A percentile compares a stretch with the other conserved stretches of the same genome.
Conservation (phyloP, 2,888 invertebrate genomes). For the Drosophila mimetica region DNA sequence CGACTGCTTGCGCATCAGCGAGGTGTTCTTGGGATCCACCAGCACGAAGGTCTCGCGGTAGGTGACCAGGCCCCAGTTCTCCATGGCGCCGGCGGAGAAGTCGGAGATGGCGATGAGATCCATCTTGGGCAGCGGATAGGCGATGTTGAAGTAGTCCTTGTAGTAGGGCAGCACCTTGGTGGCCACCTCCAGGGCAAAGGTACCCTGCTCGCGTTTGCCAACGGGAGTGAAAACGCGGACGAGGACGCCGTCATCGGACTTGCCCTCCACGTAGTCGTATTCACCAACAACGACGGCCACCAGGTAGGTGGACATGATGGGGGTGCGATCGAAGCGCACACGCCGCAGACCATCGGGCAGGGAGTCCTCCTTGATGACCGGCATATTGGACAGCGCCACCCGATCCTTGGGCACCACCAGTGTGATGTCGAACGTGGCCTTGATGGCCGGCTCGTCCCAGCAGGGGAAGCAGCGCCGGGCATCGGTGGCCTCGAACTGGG, state of each 20-base stretch:
- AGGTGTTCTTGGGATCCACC: conserved; percentile 95
- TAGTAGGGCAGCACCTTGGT: conserved; percentile 96
- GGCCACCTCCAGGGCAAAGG: conserved; percentile 96
- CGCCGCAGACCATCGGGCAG: conserved; percentile 85
- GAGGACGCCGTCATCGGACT: conserved; percentile 91
- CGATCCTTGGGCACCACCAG: conserved; percentile 92
- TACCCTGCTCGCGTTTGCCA: conserved; percentile 95
- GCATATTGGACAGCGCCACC: conserved; percentile 97
- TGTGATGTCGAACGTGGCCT: conserved; percentile 96
- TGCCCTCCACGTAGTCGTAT: conserved; percentile 95
- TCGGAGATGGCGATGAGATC: conserved; percentile 98
- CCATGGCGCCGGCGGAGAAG: conserved; percentile 98
- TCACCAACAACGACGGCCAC: conserved; percentile 97
- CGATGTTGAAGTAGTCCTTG: conserved; percentile 96
- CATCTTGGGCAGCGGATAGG: conserved; percentile 97
- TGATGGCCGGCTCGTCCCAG: conserved; percentile 98
- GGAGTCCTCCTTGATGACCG: conserved; percentile 85
- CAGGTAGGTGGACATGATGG: conserved; percentile 97
- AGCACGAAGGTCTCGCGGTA: conserved; percentile 96
- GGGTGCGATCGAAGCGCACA: conserved; percentile 91
- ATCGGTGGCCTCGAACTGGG: conserved; percentile 96
- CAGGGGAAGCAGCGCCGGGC: conserved; percentile 98
- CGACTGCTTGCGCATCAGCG: conserved; percentile 92
- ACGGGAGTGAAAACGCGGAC: conserved; percentile 94
- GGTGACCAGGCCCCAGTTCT: conserved; percentile 98